These are phyloP conservation scores for Xiphophorus maculatus DNA, from an alignment of 2,113 vertebrate species.

Conservation along the genomic window DNA sequence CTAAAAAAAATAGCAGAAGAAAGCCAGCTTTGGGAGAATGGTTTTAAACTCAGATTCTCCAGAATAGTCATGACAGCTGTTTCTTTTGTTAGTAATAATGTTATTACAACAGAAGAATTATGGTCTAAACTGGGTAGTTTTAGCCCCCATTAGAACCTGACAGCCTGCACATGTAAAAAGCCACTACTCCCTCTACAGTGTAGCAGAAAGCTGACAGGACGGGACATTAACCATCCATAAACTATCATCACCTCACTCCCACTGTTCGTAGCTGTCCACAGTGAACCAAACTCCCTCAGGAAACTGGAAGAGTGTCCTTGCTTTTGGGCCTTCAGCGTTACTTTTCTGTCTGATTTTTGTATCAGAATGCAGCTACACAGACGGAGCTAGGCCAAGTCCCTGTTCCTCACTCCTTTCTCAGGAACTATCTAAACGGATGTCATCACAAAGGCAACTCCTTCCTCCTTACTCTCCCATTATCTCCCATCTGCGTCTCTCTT, in stretches of 20 bases:
- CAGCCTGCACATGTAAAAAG: background rate
- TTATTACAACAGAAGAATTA: background rate
- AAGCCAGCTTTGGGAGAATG: background rate
- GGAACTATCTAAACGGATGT: conserved; percentile 34
- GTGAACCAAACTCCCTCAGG: conserved; percentile 25
- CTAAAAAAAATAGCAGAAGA: background rate
- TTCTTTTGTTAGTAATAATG: background rate
- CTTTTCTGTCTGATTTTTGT: conserved; percentile 41
- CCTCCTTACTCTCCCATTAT: conserved; percentile 23
- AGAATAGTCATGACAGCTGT: background rate
- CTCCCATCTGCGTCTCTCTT: conserved; percentile 38
- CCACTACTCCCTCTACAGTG: background rate
- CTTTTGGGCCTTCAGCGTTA: conserved; percentile 13
- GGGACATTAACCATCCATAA: conserved; percentile 3
- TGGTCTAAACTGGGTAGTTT: no score
- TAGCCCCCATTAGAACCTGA: background rate
- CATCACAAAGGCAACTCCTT: conserved; percentile 27
- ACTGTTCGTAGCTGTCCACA: background rate
- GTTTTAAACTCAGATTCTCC: background rate
- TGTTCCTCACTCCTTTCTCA: conserved; percentile 26
- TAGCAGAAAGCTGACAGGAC: background rate
- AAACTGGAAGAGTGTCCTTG: conserved; percentile 25
- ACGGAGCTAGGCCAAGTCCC: conserved; percentile 22
- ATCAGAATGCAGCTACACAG: conserved; percentile 45
- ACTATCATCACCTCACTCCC: conserved; percentile 21